These are phyloP conservation scores for Uropsilus gracilis DNA, from an alignment of 2,113 vertebrate genomes.

Conservation along the genomic window DNA sequence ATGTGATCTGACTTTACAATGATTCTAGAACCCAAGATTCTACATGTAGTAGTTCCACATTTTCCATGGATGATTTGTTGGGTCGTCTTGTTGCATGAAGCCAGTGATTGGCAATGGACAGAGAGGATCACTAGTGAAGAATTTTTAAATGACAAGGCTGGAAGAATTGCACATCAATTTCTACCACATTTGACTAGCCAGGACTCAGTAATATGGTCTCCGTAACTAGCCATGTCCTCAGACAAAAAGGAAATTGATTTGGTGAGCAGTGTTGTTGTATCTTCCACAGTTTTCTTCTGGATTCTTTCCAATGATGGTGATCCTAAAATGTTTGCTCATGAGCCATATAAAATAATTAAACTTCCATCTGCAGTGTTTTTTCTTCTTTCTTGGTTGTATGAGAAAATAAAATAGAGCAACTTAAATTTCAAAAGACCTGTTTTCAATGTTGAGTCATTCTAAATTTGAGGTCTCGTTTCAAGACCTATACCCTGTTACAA, in stretches of 20 bases:
- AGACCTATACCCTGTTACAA: neutral
- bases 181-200: neutral
- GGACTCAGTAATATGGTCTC: neutral
- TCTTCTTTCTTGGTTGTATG: neutral
- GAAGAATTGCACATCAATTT: neutral
- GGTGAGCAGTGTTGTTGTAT: neutral
- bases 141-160: neutral
- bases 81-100: neutral
- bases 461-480: too few relatives aligned
- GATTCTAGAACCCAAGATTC: neutral
- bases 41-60: neutral
- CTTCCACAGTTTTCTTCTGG: neutral
- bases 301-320: neutral
- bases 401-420: too few relatives aligned
- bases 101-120: neutral
- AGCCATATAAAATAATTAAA: neutral
- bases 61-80: neutral
- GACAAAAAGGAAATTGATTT: neutral
- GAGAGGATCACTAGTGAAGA: neutral
- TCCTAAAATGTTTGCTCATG: neutral
- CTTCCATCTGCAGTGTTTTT: neutral
- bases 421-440: neutral
- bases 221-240: neutral
- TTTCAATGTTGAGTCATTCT: neutral
- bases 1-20: neutral